phyloP scores from a whole-genome alignment of 2,113 vertebrate species.

The Tautogolabrus adspersus region DNA sequence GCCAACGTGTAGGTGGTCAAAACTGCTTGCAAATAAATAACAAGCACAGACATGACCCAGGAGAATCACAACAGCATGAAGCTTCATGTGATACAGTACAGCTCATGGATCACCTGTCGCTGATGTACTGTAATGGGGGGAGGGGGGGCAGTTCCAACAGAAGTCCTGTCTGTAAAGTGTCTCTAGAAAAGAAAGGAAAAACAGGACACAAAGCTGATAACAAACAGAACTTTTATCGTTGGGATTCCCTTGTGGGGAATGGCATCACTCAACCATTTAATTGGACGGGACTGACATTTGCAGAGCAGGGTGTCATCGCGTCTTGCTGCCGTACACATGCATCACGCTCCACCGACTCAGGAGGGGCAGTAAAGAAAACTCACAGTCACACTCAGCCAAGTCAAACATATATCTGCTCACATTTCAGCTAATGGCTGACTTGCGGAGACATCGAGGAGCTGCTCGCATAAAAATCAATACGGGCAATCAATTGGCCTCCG shows the following conservation, averaged over 20 bases:
- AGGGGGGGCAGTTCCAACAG: slow-evolving; percentile 2
- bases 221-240: slow-evolving; percentile 69
- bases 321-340: slow-evolving; percentile 59
- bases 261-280: slow-evolving; percentile 75
- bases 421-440: slow-evolving; percentile 72
- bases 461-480: slow-evolving; percentile 72
- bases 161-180: slow-evolving; percentile 21
- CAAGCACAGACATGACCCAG: slow-evolving; percentile 69
- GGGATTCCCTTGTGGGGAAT: slow-evolving; percentile 59
- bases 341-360: slow-evolving; percentile 66
- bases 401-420: slow-evolving; percentile 40
- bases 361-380: slow-evolving; percentile 55
- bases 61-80: slow-evolving; percentile 40
- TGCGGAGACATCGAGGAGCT: slow-evolving; percentile 56
- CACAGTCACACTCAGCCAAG: slow-evolving; percentile 32
- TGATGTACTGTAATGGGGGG: slow-evolving; percentile 6
- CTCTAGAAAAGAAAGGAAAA: slow-evolving; percentile 28
- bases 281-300: slow-evolving; percentile 80
- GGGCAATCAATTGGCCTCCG: slow-evolving; percentile 62
- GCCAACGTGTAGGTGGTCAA: slow-evolving; percentile 74
- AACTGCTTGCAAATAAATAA: slow-evolving; percentile 70
- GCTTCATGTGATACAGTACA: slow-evolving; percentile 27
- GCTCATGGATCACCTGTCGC: slow-evolving; percentile 44
- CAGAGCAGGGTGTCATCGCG: slow-evolving; percentile 72
- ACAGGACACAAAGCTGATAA: slow-evolving; percentile 50